Percentiles rank a stretch among this genome's conserved stretches.
These are phyloP conservation scores for Thymallus thymallus DNA, from an alignment of 2,113 vertebrate genomes.

Conservation along the genomic window DNA sequence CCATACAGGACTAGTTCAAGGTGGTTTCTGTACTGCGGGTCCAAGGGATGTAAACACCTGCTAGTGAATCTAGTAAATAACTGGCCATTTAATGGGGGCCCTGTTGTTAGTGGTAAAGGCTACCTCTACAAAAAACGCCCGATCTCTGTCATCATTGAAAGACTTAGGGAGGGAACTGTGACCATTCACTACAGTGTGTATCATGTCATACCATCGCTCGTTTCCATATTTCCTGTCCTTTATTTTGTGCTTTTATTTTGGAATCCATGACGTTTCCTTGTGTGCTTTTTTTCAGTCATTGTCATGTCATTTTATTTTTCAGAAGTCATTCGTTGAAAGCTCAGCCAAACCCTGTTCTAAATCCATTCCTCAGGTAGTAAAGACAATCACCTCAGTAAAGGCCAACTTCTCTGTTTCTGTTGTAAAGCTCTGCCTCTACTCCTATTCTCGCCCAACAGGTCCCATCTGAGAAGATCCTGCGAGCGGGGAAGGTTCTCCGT, in stretches of 20 bases:
- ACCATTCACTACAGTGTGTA: neutral
- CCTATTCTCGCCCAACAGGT: slow-evolving; percentile 68
- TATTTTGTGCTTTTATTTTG: neutral
- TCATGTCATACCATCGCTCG: neutral
- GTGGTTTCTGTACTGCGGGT: neutral
- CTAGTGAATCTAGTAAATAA: neutral
- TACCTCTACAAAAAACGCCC: neutral
- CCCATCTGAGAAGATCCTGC: slow-evolving; percentile 92
- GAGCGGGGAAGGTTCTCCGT: slow-evolving; percentile 87
- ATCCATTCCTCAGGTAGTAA: slow-evolving; percentile 87
- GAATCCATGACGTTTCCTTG: neutral
- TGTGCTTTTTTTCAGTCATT: slow-evolving; percentile 40
- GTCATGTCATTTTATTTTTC: slow-evolving; percentile 83
- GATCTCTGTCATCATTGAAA: neutral
- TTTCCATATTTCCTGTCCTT: slow-evolving; percentile 5
- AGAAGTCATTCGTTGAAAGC: slow-evolving; percentile 88
- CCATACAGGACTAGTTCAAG: neutral
- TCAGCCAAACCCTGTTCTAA: slow-evolving; percentile 82
- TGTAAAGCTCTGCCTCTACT: neutral
- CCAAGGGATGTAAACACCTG: neutral
- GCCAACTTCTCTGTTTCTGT: neutral
- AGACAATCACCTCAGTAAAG: slow-evolving; percentile 41
- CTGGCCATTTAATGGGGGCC: neutral
- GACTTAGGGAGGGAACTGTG: neutral
- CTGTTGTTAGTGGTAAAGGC: neutral